phyloP scores from a whole-genome alignment of 1,140 invertebrate species.

The Frieseomelitta varia region DNA sequence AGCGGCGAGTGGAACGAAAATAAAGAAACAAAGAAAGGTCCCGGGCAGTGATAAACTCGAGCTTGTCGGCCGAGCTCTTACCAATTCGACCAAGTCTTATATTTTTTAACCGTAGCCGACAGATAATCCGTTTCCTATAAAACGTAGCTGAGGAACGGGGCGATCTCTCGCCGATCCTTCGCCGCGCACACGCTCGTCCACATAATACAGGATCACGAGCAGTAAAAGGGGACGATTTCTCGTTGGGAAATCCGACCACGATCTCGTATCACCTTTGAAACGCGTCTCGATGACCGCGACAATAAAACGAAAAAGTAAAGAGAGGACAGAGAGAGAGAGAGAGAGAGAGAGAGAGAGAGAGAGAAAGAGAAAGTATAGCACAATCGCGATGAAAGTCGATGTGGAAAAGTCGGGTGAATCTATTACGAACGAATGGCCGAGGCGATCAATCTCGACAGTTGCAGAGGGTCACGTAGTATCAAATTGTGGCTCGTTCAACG shows the following conservation, averaged over 20 bases:
- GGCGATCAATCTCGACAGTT: not conserved
- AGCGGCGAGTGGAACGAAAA: not conserved
- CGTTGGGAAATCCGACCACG: constrained; percentile 9
- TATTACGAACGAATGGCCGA: not conserved
- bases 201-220: not conserved
- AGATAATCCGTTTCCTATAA: constrained; percentile 2
- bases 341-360: not conserved
- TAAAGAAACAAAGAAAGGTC: not conserved
- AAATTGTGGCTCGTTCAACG: not conserved
- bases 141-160: not conserved
- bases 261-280: constrained; percentile 8
- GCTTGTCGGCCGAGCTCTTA: not conserved
- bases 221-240: not conserved
- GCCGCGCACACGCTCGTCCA: not conserved
- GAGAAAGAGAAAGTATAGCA: not conserved
- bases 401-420: not conserved
- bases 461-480: not conserved
- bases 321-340: not conserved
- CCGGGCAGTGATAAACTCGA: not conserved
- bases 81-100: not conserved
- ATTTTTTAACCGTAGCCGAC: not conserved
- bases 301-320: not conserved
- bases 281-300: not conserved
- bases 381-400: constrained; percentile 16
- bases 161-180: not conserved